Base-by-base conservation (phyloP, 1,140 invertebrate species). In the Drosophila triauraria region DNA sequence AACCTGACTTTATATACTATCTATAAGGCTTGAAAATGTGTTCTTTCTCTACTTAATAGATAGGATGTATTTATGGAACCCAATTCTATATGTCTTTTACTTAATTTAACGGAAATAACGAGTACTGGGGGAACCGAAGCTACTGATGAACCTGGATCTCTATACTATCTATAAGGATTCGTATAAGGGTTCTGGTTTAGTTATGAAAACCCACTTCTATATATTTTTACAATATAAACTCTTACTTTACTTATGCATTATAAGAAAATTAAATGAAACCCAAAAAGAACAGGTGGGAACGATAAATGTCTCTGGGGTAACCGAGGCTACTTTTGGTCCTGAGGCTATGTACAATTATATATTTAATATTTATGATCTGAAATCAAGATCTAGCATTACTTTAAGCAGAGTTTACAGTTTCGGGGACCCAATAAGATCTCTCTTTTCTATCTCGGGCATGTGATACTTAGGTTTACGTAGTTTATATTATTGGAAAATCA, bases 401-500 rank as follows among this genome's bases (percentile, higher is more conserved):
- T n/a, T 30, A 20, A 44, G 44, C 12, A 46, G 8, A 8, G 17
- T 6, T 8, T 40, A 20, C 20, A 15, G 27, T 15, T 43, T 15
- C 3, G 8, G 12, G 12, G 12, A 44, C 27, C 62, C 27, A 61
- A 12, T 23, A 23, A 3, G 1, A 20, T 15, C 10, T 42, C 8
- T 64, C 23, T 32, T 20, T 60, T 20, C 1, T 4, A 60, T 64
- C 61, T 63, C 9, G 15, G 54, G 27, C 38, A 10, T 12, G 17
- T 60, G 25, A 61, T 64, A 64, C 61, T 42, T 61, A 61, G 32
- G 38, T 61, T 65, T 47, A 67, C 23, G 43, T 47, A 70, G 58
- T 67, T 54, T 53, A 67, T 67, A 62, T 76, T 75, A 85, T 65
- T 69, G 64, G 64, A 42, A 70, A 71, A 46, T 64, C 48, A 78